Conservation (phyloP, 1,140 invertebrate genomes). For the Pseudomyrmex flavicornis region DNA sequence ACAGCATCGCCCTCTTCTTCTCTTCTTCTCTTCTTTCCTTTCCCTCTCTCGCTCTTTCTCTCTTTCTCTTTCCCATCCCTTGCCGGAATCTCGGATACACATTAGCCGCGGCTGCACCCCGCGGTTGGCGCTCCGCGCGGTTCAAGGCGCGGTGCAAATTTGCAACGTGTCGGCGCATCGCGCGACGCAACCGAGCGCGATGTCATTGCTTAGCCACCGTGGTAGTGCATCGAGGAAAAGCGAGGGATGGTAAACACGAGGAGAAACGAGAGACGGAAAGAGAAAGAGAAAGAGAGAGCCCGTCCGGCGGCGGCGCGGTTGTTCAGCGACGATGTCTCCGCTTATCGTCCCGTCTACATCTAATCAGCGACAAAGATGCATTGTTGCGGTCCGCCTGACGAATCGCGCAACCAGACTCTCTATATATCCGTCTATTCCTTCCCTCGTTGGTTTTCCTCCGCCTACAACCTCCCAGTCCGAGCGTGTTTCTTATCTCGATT, state of each 20-base stretch:
- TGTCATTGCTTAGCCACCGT: slow-evolving; percentile 61
- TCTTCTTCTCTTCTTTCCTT: not conserved
- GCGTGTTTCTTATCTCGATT: slow-evolving; percentile 28
- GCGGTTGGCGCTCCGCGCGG: slow-evolving; percentile 12
- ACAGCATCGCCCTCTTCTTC: not conserved
- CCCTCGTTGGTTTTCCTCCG: slow-evolving; percentile 14
- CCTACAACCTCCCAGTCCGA: not conserved
- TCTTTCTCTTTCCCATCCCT: not conserved
- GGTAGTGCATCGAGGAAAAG: slow-evolving; percentile 7
- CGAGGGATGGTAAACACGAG: not conserved
- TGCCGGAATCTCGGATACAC: slow-evolving; percentile 24
- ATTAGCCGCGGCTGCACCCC: slow-evolving; percentile 27
- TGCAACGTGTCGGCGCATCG: slow-evolving; percentile 64
- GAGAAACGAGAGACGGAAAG: not conserved
- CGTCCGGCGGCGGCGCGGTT: slow-evolving; percentile 5
- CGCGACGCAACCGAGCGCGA: slow-evolving; percentile 24
- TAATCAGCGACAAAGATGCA: slow-evolving; percentile 81
- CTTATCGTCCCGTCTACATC: slow-evolving; percentile 77
- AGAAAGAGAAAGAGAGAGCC: not conserved
- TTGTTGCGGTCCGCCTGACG: slow-evolving; percentile 76
- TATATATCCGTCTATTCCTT: not conserved
- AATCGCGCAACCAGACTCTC: slow-evolving; percentile 72
- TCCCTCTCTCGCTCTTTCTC: not conserved
- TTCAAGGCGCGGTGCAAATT: slow-evolving; percentile 59
- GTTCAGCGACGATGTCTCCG: slow-evolving; percentile 53